Evolutionary conservation across 2,797 vertebrate species (phyloP).

Genomic region (Neostethus bicornis): DNA sequence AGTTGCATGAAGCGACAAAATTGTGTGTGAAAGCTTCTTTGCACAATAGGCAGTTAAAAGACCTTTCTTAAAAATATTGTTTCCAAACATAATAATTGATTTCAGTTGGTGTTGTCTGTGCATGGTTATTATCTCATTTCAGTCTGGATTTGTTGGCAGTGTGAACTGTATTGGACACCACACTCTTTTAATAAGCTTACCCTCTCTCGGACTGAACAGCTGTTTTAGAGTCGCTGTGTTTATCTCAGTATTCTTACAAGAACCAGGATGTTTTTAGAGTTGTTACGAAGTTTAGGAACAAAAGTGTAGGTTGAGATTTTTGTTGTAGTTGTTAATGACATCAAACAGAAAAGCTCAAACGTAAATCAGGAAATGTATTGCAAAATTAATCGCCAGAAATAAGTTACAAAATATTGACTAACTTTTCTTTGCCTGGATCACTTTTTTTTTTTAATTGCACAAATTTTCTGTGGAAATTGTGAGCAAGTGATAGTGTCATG

Average conservation of each 20-base stretch:
- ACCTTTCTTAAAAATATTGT: background rate
- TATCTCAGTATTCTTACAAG: slow-evolving; percentile 25
- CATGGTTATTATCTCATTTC: slow-evolving; percentile 24
- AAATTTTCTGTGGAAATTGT: slow-evolving; percentile 18
- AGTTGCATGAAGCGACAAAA: background rate
- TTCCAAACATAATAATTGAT: slow-evolving; percentile 14
- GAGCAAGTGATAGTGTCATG: slow-evolving; percentile 16
- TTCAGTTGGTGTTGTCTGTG: slow-evolving; percentile 4
- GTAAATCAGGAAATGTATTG: background rate
- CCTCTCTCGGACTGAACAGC: slow-evolving; percentile 25
- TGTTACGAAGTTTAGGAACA: slow-evolving; percentile 8
- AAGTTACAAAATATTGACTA: slow-evolving; percentile 21
- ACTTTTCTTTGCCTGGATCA: background rate
- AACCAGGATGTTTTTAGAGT: slow-evolving; percentile 25
- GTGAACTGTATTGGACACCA: slow-evolving; percentile 11
- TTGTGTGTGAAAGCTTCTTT: background rate
- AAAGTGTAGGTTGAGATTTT: background rate
- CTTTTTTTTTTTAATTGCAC: background rate
- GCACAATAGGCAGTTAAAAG: background rate
- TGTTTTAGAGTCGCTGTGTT: slow-evolving; percentile 36
- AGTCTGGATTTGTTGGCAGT: slow-evolving; percentile 24
- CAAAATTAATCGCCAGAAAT: slow-evolving; percentile 1
- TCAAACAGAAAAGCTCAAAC: slow-evolving; percentile 16
- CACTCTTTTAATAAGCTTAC: slow-evolving; percentile 51
- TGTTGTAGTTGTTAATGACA: slow-evolving; percentile 25